Conservation (phyloP, 2,888 invertebrate genomes). For the Axea sp. region DNA sequence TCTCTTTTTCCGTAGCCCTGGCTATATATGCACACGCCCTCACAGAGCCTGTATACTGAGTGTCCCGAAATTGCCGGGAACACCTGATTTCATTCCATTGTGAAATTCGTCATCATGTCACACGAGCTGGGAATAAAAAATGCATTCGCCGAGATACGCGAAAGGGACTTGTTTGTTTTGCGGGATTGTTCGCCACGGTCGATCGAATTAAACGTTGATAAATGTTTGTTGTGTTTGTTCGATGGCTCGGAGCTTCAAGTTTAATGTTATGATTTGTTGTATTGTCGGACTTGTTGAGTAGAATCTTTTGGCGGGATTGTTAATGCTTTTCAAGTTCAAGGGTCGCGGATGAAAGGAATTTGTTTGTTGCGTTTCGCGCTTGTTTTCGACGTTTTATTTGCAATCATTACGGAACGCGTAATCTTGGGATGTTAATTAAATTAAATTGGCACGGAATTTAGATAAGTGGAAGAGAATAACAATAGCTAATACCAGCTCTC, state of each 20-base stretch:
- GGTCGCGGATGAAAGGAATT: constrained; percentile 14
- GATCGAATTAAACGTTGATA: constrained; percentile 26
- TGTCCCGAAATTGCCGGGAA: constrained; percentile 45
- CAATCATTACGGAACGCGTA: too few species aligned
- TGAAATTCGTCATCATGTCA: constrained; percentile 20
- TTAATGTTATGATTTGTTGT: constrained; percentile 31
- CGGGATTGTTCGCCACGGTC: constrained; percentile 4
- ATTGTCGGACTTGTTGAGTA: constrained; percentile 30
- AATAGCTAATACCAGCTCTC: too few species aligned
- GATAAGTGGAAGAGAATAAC: too few species aligned
- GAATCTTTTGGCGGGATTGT: constrained; percentile 25
- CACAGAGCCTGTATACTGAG: constrained; percentile 32
- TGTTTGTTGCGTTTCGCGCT: too few species aligned
- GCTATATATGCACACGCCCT: constrained; percentile 35
- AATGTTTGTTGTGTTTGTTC: constrained; percentile 8
- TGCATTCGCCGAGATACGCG: constrained; percentile 4
- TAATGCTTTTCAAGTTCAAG: constrained; percentile 38
- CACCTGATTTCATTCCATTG: constrained; percentile 49
- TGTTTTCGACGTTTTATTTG: too few species aligned
- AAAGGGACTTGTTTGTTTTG: constrained; percentile 11
- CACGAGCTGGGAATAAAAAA: constrained; percentile 6
- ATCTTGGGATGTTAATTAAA: too few species aligned
- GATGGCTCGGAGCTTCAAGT: constrained; percentile 14
- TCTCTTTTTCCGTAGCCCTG: constrained; percentile 19
- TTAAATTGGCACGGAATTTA: too few species aligned